These are phyloP conservation scores for Hypomecis punctinalis DNA, from an alignment of 2,888 invertebrate species.

Conservation along the genomic window DNA sequence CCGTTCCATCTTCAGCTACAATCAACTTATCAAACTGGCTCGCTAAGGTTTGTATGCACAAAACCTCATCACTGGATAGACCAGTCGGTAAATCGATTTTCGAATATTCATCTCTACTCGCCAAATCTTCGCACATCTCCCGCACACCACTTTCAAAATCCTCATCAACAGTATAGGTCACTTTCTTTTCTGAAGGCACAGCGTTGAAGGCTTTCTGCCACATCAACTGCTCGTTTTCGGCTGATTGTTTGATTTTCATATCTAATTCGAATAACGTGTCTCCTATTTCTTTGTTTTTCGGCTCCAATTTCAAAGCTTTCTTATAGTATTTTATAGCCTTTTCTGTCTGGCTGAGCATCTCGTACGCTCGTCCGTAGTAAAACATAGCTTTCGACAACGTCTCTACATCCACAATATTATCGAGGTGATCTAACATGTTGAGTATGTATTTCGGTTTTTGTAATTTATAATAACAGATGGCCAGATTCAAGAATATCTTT, in stretches of 20 bases:
- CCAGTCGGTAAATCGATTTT: conserved; percentile 69
- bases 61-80: conserved; percentile 61
- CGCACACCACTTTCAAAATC: conserved; percentile 64
- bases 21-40: conserved; percentile 57
- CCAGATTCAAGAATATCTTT: conserved; percentile 66
- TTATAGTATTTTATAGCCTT: conserved; percentile 66
- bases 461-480: conserved; percentile 71
- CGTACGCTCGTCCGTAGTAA: conserved; percentile 68
- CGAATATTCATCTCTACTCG: conserved; percentile 57
- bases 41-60: conserved; percentile 63
- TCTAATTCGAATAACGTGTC: conserved; percentile 63
- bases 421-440: conserved; percentile 69
- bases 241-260: conserved; percentile 51
- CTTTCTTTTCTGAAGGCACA: conserved; percentile 47
- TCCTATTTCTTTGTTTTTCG: conserved; percentile 74
- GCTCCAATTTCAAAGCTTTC: conserved; percentile 74
- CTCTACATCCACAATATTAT: conserved; percentile 61
- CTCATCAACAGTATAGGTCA: conserved; percentile 63
- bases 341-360: conserved; percentile 63
- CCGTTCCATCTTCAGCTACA: conserved; percentile 61
- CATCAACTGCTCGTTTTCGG: conserved; percentile 60
- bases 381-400: conserved; percentile 71
- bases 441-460: conserved; percentile 69
- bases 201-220: conserved; percentile 69
- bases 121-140: conserved; percentile 71